Base-by-base conservation (phyloP, 2,888 invertebrate genomes). In the Cosmia trapezina region DNA sequence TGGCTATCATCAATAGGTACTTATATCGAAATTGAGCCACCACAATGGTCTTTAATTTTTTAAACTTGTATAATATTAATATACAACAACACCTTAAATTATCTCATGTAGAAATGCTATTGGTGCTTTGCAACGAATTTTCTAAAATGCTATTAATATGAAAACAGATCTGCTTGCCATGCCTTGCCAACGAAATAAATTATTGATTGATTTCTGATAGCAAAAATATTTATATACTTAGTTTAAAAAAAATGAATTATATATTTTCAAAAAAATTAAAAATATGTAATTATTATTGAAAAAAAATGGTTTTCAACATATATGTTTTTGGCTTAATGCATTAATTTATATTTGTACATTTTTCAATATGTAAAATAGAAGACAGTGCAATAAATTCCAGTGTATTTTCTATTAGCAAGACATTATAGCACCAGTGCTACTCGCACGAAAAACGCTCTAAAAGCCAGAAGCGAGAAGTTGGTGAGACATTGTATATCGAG, bases 21-120 rank as follows among this genome's bases (percentile, higher is more conserved):
- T 91, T 91, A 91, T 77, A 89, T 85, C 84, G 80, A 90, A 91
- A 88, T 92, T 91, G 91, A 91, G 91, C 92, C 91, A 90, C 89
- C 92, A 86, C 78, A 88, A 88, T 89, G 89, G 90, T 89, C 86
- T 84, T 89, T 83, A 86, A 80, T 76, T 84, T 83, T 86, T 85
- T 76, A 60, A 71, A 78, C 80, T 79, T 82, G 80, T 85, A 83
- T 80, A 79, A 70, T 87, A 84, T 83, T 83, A 78, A 82, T 85
- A 89, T 83, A 89, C 86, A 90, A 88, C 88, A 91, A 88, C 87
- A 81, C 80, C 85, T 82, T 81, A 83, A 67, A 77, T 82, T 87
- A 88, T 72, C 81, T 82, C 61, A 67, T 80, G 83, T 70, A 76
- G 67, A 68, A 70, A 75, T 76, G 79, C 73, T 87, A 85, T 85